These are phyloP conservation scores for Monopterus albus DNA, from an alignment of 2,113 vertebrate genomes.

Conservation along the genomic window DNA sequence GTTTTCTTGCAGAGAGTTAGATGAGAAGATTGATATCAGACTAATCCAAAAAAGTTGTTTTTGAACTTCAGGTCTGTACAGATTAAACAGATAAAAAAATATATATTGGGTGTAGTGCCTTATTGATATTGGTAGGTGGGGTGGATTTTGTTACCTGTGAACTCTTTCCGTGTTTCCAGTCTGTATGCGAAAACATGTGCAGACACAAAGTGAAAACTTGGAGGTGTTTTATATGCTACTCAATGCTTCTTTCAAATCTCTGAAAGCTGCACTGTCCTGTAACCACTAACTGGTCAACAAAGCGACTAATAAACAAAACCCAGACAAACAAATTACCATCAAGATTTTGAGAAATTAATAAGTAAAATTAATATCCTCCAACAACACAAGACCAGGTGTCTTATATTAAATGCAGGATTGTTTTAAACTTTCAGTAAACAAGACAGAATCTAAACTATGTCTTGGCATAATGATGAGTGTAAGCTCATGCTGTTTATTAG, in stretches of 20 bases:
- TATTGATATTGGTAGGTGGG: too few relatives aligned
- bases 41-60: too few relatives aligned
- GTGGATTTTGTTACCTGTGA: too few relatives aligned
- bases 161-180: too few relatives aligned
- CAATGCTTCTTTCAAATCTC: neutral
- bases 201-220: too few relatives aligned
- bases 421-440: conserved; percentile 1
- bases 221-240: neutral
- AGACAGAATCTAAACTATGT: neutral
- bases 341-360: neutral
- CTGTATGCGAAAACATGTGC: too few relatives aligned
- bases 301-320: neutral
- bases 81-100: neutral
- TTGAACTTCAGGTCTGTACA: neutral
- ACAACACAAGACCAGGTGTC: conserved; percentile 1
- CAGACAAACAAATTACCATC: neutral
- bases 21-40: too few relatives aligned
- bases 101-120: too few relatives aligned
- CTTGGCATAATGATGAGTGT: neutral
- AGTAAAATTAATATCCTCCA: conserved; percentile 22
- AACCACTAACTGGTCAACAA: neutral
- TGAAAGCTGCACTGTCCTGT: neutral
- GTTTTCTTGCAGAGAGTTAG: too few relatives aligned
- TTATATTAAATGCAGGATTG: neutral
- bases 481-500: conserved; percentile 25